These are phyloP conservation scores for Sylvilagus floridanus DNA, from an alignment of 2,797 vertebrate species.

Conservation along the genomic window DNA sequence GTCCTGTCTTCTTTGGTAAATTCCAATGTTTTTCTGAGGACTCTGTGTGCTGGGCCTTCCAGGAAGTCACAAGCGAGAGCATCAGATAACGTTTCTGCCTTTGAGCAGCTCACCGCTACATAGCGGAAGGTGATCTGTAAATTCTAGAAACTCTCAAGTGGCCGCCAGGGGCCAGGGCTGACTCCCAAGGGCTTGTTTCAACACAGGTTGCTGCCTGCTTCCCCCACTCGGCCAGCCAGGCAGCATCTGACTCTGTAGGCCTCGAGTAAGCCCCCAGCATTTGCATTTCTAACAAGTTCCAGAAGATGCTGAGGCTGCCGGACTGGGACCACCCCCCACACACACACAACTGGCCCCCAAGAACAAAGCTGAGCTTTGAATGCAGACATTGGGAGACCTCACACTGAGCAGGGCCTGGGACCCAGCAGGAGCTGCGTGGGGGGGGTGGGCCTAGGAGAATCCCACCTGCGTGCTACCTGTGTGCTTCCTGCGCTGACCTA, in stretches of 20 bases:
- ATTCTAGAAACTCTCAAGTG: slow-evolving; percentile 34
- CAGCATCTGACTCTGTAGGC: background rate
- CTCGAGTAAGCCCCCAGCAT: slow-evolving; percentile 31
- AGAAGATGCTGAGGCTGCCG: background rate
- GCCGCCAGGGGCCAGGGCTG: background rate
- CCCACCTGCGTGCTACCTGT: background rate
- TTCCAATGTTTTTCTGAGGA: background rate
- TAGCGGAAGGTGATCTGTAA: background rate
- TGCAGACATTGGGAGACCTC: slow-evolving; percentile 38
- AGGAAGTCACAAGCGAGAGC: background rate
- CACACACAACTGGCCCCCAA: background rate
- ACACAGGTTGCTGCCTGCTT: background rate
- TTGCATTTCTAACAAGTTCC: slow-evolving; percentile 69
- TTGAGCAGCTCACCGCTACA: background rate
- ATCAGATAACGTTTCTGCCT: background rate
- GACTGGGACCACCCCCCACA: slow-evolving; percentile 44
- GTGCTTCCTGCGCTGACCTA: slow-evolving; percentile 32
- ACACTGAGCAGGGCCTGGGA: slow-evolving; percentile 36
- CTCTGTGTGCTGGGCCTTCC: background rate
- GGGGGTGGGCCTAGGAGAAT: background rate
- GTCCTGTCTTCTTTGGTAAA: background rate
- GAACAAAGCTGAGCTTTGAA: slow-evolving; percentile 66
- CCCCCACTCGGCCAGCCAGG: background rate
- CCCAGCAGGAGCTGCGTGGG: background rate
- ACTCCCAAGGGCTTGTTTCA: slow-evolving; percentile 19